Evolutionary conservation across 2,888 invertebrate genomes (phyloP).

Genomic region (Aricia artaxerxes): DNA sequence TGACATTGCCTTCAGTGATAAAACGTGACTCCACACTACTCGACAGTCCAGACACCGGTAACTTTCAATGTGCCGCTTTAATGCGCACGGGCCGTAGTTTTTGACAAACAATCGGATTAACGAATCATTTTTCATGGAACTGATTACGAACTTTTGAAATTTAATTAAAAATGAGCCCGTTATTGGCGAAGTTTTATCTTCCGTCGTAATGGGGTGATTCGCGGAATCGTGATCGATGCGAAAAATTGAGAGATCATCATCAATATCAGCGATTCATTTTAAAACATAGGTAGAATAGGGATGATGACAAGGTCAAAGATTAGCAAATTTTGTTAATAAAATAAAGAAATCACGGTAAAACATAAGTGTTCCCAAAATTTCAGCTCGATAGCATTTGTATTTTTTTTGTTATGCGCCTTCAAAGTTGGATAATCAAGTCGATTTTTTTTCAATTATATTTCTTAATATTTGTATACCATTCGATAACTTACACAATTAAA

Average conservation of each 20-base stretch:
- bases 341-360: too few relatives aligned
- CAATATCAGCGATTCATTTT: not conserved
- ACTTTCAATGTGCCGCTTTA: conserved; percentile 14
- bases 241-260: not conserved
- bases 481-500: too few relatives aligned
- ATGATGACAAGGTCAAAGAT: too few relatives aligned
- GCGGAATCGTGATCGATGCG: conserved; percentile 3
- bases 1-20: not conserved
- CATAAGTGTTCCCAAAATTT: too few relatives aligned
- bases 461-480: too few relatives aligned
- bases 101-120: conserved; percentile 20
- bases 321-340: too few relatives aligned
- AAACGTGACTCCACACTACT: not conserved
- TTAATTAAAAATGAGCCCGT: conserved; percentile 25
- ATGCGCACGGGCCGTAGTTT: conserved; percentile 14
- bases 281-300: too few relatives aligned
- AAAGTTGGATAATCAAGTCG: too few relatives aligned
- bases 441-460: too few relatives aligned
- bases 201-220: conserved; percentile 7
- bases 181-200: conserved; percentile 20
- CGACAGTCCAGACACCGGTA: not conserved
- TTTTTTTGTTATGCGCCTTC: too few relatives aligned
- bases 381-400: too few relatives aligned
- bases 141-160: conserved; percentile 25
- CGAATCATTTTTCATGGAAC: conserved; percentile 25